These are phyloP conservation scores for Abramis brama DNA, from an alignment of 2,113 vertebrate species.

Conservation along the genomic window DNA sequence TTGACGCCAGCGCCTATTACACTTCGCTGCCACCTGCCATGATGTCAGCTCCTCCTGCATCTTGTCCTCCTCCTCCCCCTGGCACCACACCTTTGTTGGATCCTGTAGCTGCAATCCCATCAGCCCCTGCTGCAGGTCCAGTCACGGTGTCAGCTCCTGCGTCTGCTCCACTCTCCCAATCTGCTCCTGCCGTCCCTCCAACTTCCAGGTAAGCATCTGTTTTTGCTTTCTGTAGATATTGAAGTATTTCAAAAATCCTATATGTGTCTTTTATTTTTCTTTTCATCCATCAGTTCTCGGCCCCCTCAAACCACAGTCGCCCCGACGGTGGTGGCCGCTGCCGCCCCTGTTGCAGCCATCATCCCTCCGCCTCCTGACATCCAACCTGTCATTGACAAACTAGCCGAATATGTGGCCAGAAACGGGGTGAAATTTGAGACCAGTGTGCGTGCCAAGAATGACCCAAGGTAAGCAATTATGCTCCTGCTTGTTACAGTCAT, in stretches of 20 bases:
- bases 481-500: slow-evolving; percentile 1
- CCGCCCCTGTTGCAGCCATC: slow-evolving; percentile 73
- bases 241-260: neutral
- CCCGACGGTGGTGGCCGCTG: neutral
- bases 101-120: slow-evolving; percentile 65
- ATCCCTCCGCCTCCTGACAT: slow-evolving; percentile 96
- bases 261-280: neutral
- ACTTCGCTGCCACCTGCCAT: slow-evolving; percentile 78
- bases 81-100: slow-evolving; percentile 79
- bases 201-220: slow-evolving; percentile 65
- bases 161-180: slow-evolving; percentile 1
- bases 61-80: slow-evolving; percentile 73
- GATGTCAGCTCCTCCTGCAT: slow-evolving; percentile 71
- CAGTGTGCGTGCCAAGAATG: slow-evolving; percentile 95
- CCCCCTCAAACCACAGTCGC: slow-evolving; percentile 75
- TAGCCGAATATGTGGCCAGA: slow-evolving; percentile 93
- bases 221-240: neutral
- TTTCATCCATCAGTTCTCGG: slow-evolving; percentile 73
- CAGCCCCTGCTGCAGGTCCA: slow-evolving; percentile 70
- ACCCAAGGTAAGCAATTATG: slow-evolving; percentile 85
- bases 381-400: slow-evolving; percentile 97
- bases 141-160: slow-evolving; percentile 47
- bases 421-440: slow-evolving; percentile 96
- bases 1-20: slow-evolving; percentile 88
- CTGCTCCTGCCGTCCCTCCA: slow-evolving; percentile 28